Conservation (phyloP, 92 coral and sea anemone genomes). For the Parazoanthus atlanticus region DNA sequence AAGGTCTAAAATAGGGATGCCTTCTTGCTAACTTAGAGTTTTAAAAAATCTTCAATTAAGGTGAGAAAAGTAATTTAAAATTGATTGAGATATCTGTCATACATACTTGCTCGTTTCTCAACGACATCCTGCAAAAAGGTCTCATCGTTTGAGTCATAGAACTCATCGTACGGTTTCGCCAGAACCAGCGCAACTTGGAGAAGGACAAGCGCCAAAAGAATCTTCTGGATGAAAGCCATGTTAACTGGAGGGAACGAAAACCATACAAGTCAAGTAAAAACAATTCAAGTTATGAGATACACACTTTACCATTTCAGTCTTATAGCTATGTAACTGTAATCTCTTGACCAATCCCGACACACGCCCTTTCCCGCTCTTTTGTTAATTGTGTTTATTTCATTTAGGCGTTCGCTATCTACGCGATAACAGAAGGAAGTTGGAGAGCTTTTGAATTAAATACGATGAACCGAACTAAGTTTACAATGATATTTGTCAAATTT, state of each 20-base stretch:
- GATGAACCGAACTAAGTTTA: too few relatives aligned
- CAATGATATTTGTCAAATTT: too few relatives aligned
- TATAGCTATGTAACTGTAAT: too few relatives aligned
- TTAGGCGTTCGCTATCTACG: too few relatives aligned
- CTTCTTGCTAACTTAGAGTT: background rate
- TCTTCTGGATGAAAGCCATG: background rate
- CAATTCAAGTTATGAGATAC: background rate
- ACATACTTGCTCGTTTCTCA: slow-evolving; percentile 11
- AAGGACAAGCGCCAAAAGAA: background rate
- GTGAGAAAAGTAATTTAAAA: too few relatives aligned
- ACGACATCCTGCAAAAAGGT: background rate
- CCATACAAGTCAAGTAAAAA: background rate
- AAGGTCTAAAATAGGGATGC: background rate
- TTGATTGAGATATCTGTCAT: background rate
- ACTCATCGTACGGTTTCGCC: slow-evolving; percentile 6
- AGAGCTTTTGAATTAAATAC: too few relatives aligned
- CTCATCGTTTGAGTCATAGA: background rate
- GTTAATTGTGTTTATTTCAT: too few relatives aligned
- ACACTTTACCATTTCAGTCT: too few relatives aligned
- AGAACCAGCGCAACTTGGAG: background rate
- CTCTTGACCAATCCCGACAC: too few relatives aligned
- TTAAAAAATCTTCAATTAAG: background rate
- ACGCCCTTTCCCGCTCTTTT: too few relatives aligned
- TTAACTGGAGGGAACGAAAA: background rate
- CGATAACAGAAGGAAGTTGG: too few relatives aligned